phyloP scores from a whole-genome alignment of 2,797 vertebrate species.

The Triplophysa bombifrons region DNA sequence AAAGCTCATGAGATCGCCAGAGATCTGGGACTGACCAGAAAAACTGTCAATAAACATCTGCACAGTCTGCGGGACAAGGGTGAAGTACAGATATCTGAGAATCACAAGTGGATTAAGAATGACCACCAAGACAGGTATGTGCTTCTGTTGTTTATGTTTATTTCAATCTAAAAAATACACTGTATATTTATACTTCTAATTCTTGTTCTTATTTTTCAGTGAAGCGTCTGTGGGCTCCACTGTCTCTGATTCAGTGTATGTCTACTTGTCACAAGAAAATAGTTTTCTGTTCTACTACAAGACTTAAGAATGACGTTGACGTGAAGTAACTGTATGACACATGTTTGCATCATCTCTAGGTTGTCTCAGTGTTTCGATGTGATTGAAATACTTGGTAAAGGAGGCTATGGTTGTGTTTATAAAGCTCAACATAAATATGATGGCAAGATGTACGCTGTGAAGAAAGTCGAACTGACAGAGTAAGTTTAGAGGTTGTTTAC shows the following conservation, averaged over 20 bases:
- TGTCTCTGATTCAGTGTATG: not conserved
- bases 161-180: too few species aligned
- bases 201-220: not conserved
- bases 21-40: accelerated
- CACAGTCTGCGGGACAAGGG: slow-evolving; percentile 9
- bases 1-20: not conserved
- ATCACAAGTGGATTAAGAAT: not conserved
- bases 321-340: not conserved
- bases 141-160: not conserved
- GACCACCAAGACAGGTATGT: not conserved
- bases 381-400: slow-evolving; percentile 18
- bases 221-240: not conserved
- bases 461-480: slow-evolving; percentile 31
- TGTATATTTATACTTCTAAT: not conserved
- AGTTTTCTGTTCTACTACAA: not conserved
- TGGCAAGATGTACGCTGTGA: slow-evolving; percentile 50
- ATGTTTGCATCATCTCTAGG: slow-evolving; percentile 13
- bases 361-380: slow-evolving; percentile 13
- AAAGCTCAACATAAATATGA: slow-evolving; percentile 48
- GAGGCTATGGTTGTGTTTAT: slow-evolving; percentile 53
- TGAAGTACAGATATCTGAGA: not conserved
- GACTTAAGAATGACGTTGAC: not conserved
- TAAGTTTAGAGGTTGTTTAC: slow-evolving; percentile 17
- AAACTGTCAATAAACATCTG: not conserved
- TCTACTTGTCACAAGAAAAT: not conserved